A percentile compares a stretch with the other conserved stretches of the same genome.
phyloP scores from a whole-genome alignment of 35 echinoderm and acorn worm species.

The Ophioderma brevispina region DNA sequence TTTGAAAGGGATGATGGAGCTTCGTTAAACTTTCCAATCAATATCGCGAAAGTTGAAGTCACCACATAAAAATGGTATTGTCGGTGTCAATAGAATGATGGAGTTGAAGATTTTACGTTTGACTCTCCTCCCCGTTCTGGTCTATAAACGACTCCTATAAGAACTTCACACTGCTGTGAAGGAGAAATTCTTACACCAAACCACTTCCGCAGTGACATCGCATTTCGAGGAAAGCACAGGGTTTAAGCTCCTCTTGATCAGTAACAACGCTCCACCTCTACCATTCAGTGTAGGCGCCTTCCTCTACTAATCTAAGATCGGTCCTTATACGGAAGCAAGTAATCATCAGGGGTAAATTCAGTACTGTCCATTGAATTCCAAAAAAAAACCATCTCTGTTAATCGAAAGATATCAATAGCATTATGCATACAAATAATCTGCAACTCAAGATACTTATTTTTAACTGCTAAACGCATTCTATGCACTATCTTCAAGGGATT shows the following conservation, averaged over 20 bases:
- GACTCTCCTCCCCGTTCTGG: constrained; percentile 19
- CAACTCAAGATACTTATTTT: constrained; percentile 16
- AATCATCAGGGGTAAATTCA: constrained; percentile 37
- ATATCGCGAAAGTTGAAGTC: constrained; percentile 51
- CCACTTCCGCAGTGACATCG: constrained; percentile 16
- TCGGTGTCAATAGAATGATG: neutral
- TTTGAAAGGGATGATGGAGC: neutral
- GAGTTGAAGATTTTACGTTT: constrained; percentile 7
- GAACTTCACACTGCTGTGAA: neutral
- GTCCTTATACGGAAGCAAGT: constrained; percentile 12
- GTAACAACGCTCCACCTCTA: neutral
- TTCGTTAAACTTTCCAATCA: constrained; percentile 13
- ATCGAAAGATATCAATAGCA: neutral
- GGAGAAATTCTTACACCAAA: neutral
- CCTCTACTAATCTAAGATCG: constrained; percentile 24
- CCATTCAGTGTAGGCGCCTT: constrained; percentile 16
- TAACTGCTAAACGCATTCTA: neutral
- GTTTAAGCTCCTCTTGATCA: constrained; percentile 33
- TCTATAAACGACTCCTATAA: constrained; percentile 10
- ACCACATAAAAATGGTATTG: constrained; percentile 18
- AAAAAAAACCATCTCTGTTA: neutral
- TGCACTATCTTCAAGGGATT: neutral
- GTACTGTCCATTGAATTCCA: neutral
- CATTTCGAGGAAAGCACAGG: neutral
- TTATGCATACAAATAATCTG: neutral